Conservation (phyloP, 1,140 invertebrate genomes). For the Matsumurasca onukii region DNA sequence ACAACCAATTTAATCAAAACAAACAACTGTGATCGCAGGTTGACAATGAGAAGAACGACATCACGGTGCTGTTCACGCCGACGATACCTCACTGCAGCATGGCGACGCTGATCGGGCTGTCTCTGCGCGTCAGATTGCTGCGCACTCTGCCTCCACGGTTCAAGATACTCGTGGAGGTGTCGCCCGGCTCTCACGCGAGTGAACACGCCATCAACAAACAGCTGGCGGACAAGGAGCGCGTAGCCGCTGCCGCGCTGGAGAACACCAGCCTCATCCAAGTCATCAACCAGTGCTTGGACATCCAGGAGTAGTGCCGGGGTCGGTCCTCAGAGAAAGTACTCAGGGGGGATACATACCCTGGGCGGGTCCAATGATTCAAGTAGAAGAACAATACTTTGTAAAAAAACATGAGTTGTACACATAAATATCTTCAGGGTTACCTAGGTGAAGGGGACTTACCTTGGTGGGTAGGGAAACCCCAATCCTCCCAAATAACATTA, state of each 20-base stretch:
- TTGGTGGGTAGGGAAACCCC: no score
- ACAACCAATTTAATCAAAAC: no score
- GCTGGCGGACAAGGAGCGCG: constrained; percentile 95
- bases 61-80: constrained; percentile 88
- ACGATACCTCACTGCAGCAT: constrained; percentile 99
- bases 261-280: constrained; percentile 79
- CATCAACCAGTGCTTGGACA: constrained; percentile 86
- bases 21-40: no score
- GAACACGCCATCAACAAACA: constrained; percentile 97
- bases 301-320: constrained; percentile 1
- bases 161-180: constrained; percentile 78
- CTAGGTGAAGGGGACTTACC: no score
- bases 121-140: constrained; percentile 85
- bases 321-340: not conserved
- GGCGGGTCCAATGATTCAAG: not conserved
- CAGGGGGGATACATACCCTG: not conserved
- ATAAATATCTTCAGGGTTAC: no score
- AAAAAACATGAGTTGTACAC: no score
- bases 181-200: constrained; percentile 89
- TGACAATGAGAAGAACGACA: constrained; percentile 66
- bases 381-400: not conserved
- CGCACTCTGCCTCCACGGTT: constrained; percentile 82
- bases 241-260: constrained; percentile 95
- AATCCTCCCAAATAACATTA: no score
- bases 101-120: constrained; percentile 95